Conservation (phyloP, 2,113 vertebrate species). For the Gnathonemus longibarbis region DNA sequence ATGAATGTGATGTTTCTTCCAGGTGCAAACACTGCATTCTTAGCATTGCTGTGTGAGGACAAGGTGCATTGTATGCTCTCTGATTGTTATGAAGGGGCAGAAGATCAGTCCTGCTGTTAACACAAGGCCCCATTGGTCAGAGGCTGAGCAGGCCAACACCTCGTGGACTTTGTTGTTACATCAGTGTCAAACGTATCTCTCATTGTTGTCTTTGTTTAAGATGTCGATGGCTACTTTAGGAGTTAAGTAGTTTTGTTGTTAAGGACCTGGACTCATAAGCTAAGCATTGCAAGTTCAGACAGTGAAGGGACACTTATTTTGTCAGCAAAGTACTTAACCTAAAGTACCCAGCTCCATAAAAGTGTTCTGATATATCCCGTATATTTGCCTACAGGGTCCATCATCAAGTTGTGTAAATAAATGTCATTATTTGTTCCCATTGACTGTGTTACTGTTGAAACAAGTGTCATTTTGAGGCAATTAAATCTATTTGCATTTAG, state of each 20-base stretch:
- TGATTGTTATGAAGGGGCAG: neutral
- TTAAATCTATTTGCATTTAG: neutral
- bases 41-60: neutral
- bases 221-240: neutral
- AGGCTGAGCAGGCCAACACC: neutral
- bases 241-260: neutral
- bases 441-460: neutral
- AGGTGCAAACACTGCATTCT: neutral
- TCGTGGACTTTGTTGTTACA: neutral
- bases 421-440: neutral
- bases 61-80: neutral
- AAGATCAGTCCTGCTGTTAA: neutral
- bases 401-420: neutral
- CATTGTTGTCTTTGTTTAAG: neutral
- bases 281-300: neutral
- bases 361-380: too few relatives aligned
- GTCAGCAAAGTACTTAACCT: neutral
- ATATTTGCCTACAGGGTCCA: neutral
- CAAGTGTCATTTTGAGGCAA: neutral
- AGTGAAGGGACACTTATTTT: neutral
- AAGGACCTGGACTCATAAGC: neutral
- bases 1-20: neutral
- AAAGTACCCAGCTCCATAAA: neutral
- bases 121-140: neutral
- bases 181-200: neutral